Evolutionary conservation across 2,113 vertebrate species (phyloP).

Genomic region (Bubo bubo): DNA sequence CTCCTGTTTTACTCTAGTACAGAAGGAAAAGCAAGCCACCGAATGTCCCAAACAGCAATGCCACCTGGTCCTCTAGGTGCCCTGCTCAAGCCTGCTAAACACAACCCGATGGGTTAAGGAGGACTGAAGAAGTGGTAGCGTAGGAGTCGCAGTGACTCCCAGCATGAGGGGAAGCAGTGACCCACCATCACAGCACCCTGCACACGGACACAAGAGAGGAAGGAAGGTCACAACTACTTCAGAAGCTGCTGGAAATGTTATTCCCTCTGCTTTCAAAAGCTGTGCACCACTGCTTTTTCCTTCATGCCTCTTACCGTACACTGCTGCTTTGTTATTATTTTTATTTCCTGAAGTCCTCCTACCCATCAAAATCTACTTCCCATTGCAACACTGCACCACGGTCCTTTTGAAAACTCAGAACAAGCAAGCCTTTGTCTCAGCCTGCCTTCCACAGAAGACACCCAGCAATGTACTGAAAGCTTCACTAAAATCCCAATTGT

Average conservation of each 20-base stretch:
- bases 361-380: background rate
- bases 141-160: background rate
- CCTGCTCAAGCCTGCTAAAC: background rate
- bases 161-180: fast-evolving
- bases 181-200: background rate
- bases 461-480: background rate
- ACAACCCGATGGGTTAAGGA: background rate
- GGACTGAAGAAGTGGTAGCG: background rate
- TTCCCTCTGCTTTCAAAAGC: background rate
- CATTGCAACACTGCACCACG: background rate
- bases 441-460: background rate
- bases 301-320: background rate
- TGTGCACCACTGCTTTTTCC: background rate
- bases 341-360: slow-evolving; percentile 4
- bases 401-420: background rate
- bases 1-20: background rate
- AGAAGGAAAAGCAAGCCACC: background rate
- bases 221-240: background rate
- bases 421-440: background rate
- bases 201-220: background rate
- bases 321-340: background rate
- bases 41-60: background rate
- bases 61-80: background rate
- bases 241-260: background rate
- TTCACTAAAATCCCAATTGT: background rate